Conservation (phyloP, 2,888 invertebrate species). For the Campoletis raptor region DNA sequence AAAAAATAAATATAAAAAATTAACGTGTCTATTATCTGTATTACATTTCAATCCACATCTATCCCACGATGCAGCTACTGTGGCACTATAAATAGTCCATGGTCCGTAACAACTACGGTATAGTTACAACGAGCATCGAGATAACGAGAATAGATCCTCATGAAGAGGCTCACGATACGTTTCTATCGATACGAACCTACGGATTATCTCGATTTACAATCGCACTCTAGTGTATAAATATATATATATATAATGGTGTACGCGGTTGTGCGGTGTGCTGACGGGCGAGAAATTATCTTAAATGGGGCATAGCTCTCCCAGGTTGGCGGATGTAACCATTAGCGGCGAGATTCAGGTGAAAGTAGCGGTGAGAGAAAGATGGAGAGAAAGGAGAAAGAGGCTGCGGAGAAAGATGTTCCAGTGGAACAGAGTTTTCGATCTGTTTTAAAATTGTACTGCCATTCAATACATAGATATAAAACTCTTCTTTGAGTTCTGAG, state of each 20-base stretch:
- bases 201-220: conserved; percentile 62
- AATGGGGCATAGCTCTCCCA: conserved; percentile 80
- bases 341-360: conserved; percentile 79
- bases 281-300: conserved; percentile 73
- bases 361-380: conserved; percentile 75
- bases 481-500: not conserved
- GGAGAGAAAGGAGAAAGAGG: conserved; percentile 33
- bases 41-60: conserved; percentile 44
- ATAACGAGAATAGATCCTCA: conserved; percentile 56
- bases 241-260: conserved; percentile 20
- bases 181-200: conserved; percentile 55
- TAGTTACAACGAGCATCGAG: conserved; percentile 52
- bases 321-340: conserved; percentile 81
- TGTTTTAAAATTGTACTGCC: not conserved
- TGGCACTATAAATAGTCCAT: conserved; percentile 46
- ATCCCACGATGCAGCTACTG: conserved; percentile 25
- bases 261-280: conserved; percentile 36
- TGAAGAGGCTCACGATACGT: conserved; percentile 46
- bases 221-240: conserved; percentile 43
- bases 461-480: not conserved
- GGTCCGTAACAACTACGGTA: conserved; percentile 18
- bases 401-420: conserved; percentile 52
- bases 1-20: conserved; percentile 12
- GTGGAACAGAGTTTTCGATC: conserved; percentile 42
- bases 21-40: conserved; percentile 31